A percentile compares a stretch with the other conserved stretches of the same genome.
phyloP scores from a whole-genome alignment of 2,888 invertebrate genomes.

The Omphaloscelis lunosa region DNA sequence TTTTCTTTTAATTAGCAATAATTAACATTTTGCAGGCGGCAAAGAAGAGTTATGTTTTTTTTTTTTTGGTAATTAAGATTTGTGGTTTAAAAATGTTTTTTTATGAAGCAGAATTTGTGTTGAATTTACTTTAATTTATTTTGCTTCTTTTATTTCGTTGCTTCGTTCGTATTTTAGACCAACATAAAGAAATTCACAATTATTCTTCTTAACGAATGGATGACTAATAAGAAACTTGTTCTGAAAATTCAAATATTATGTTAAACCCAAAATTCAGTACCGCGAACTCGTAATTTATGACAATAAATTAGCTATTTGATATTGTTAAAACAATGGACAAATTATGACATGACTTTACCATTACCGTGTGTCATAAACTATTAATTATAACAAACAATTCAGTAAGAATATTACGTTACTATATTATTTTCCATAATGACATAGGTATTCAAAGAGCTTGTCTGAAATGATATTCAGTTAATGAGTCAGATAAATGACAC shows the following conservation, averaged over 20 bases:
- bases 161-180: neutral
- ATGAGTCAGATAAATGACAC: constrained; percentile 47
- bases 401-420: neutral
- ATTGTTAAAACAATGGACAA: neutral
- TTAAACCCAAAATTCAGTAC: neutral
- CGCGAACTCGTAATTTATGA: neutral
- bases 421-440: constrained; percentile 10
- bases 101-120: no score
- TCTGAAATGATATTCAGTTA: constrained; percentile 40
- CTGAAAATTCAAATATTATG: neutral
- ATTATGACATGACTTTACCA: neutral
- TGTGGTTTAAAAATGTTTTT: neutral
- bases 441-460: constrained; percentile 11
- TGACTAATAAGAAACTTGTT: neutral
- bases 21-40: no score
- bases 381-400: neutral
- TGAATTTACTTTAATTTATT: neutral
- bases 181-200: neutral
- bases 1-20: neutral
- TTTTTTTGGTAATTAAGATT: neutral
- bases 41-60: neutral
- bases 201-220: neutral
- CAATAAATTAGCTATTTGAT: no score
- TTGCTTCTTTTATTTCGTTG: neutral
- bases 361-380: neutral